Base-by-base conservation (phyloP, 2,113 vertebrate species). In the Gasterosteus nipponicus region DNA sequence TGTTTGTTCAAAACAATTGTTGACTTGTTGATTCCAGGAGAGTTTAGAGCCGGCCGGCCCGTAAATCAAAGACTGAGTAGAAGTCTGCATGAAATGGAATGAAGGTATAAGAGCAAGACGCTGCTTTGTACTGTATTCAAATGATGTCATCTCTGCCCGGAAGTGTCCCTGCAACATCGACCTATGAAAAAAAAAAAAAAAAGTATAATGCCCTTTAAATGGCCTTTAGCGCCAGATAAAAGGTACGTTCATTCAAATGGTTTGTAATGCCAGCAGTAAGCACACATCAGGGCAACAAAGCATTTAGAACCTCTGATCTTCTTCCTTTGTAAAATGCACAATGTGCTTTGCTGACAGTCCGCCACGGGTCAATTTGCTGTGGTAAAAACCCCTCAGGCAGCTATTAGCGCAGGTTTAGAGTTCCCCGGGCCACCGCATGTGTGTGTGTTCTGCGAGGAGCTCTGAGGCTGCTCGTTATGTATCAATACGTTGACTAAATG, bases 401-500 rank as follows among this genome's bases (percentile, higher is more conserved):
- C 35, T 1, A 9, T 60, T 41, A 75, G 62, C 10, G 11, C 39
- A 2, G 44, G 26, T 60, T 19, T 62, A 49, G 18, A 67, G 42
- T 42, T 57, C 62, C 35, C 1, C 29, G 7, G 67, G 44, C 33
- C n/a, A 39, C n/a, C 19, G 26, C 7, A 26, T 29, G 53, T 41
- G 22, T 22, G 22, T 22, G 15, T 26, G 22, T 33, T 14, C 7
- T 22, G 18, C 29, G 26, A 41, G 15, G 61, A 61, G 12, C 29
- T 65, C 33, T 26, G 5, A 3, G 29, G 47, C 47, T 47, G 56
- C 60, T 57, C 47, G 60, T 69, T 61, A 65, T 46, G 9, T 26
- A 54, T 82, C 69, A 56, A 60, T 60, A 42, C 35, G 8, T 15
- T 22, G 29, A 35, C 39, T 35, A 31, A 67, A 72, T 56, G 47